Evolutionary conservation across 2,113 vertebrate genomes (phyloP), one percentile per base, ranked within the genome.

Genomic region (Microcebus tavaratra): DNA sequence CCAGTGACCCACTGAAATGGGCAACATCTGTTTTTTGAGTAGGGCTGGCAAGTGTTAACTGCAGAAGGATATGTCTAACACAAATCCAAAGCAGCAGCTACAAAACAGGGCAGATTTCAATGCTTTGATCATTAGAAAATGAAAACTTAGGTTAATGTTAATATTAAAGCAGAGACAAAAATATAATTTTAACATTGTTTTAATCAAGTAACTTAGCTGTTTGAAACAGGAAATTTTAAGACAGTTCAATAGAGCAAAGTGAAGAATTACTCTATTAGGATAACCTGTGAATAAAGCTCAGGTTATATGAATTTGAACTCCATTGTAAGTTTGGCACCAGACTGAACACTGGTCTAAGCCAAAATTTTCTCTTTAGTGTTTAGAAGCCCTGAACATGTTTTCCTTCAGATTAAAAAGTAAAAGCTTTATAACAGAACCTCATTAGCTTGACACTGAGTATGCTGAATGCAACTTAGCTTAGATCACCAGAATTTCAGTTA

Each of bases 201-300:
- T 97, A 98, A 98, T 98, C 95, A 98, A 97, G 70, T 97, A 98
- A 97, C 34, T 50, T 96, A 97, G 96, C 88, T 91, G 73, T 97
- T 70, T 96, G 36, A 96, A 96, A 96, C 94, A 97, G 79, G 75
- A 97, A 96, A 63, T 80, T 94, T 96, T 73, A 95, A 90, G 88
- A 96, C 92, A 92, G 61, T 53, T 59, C 57, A 93, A 96, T 17
- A 97, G 84, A 97, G 63, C 93, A 88, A 94, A 94, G 75, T 80
- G 36, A 95, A 97, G 36, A 48, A 76, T 93, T 59, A 87, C 29
- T 94, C 88, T 92, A 92, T 94, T 27, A 79, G 39, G 53, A 81
- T 55, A 86, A 84, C 67, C 57, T 79, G 15, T 42, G 63, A 95
- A 88, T 78, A 83, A 93, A 86, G 75, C n/a, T 75, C 55, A 67